Conservation (phyloP, 2,797 vertebrate genomes). For the Sebastolobus alascanus region DNA sequence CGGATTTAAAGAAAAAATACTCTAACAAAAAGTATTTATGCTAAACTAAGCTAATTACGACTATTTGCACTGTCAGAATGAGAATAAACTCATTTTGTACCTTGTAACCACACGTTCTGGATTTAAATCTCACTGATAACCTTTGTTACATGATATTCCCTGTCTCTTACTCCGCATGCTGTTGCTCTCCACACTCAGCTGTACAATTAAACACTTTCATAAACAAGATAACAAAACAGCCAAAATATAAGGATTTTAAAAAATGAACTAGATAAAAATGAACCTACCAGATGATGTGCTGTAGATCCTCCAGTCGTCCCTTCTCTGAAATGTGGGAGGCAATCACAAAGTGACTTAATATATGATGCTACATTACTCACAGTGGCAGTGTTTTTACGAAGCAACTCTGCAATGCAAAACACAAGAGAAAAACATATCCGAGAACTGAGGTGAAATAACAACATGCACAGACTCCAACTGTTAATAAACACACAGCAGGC, state of each 20-base stretch:
- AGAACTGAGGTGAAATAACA: not conserved
- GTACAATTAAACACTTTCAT: not conserved
- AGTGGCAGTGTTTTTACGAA: not conserved
- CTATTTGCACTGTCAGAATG: too few relatives aligned
- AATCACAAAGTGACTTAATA: not conserved
- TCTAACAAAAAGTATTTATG: too few relatives aligned
- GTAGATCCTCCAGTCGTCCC: not conserved
- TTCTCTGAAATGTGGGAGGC: not conserved
- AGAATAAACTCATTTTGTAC: too few relatives aligned
- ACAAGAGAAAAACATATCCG: not conserved
- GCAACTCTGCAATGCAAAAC: not conserved
- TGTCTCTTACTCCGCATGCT: not conserved
- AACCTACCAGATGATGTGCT: too few relatives aligned
- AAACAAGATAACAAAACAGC: not conserved
- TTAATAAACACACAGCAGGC: not conserved
- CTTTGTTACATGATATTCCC: not conserved
- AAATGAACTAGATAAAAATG: not conserved
- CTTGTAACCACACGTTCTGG: not conserved
- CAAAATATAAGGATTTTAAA: not conserved
- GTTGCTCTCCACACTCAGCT: not conserved
- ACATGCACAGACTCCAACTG: not conserved
- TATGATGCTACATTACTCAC: not conserved
- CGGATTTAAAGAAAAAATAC: not conserved
- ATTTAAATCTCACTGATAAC: not conserved
- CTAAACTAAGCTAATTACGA: not conserved